These are phyloP conservation scores for Cebus imitator DNA, from an alignment of 2,113 vertebrate genomes.

Conservation along the genomic window DNA sequence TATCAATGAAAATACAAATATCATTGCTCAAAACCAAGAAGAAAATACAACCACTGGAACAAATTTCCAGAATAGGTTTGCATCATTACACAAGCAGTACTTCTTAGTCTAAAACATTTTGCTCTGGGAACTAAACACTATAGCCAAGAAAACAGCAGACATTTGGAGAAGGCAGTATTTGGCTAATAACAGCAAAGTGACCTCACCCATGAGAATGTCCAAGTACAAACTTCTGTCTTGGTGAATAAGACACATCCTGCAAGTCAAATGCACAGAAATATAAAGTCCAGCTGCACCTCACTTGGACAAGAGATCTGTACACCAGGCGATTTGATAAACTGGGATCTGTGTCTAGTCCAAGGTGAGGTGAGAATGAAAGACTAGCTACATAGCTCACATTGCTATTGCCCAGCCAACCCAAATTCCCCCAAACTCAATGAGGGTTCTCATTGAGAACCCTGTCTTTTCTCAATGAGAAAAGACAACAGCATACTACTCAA, in stretches of 20 bases:
- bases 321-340: fast-evolving
- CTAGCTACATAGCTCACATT: fast-evolving
- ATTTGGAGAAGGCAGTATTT: neutral
- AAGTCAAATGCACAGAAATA: neutral
- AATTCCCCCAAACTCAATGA: neutral
- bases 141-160: slow-evolving; percentile 49
- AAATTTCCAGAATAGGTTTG: slow-evolving; percentile 5
- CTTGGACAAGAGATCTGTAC: neutral
- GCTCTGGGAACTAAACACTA: slow-evolving; percentile 36
- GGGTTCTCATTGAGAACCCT: neutral
- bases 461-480: neutral
- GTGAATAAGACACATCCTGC: slow-evolving; percentile 7
- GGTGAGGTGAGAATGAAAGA: neutral
- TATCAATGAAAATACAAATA: neutral
- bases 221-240: neutral
- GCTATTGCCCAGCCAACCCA: neutral
- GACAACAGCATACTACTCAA: neutral
- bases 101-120: slow-evolving; percentile 32
- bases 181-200: slow-evolving; percentile 48
- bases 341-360: neutral
- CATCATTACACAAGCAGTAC: neutral
- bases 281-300: neutral
- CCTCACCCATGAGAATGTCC: slow-evolving; percentile 26
- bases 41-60: neutral
- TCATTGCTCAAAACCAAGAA: neutral